Evolutionary conservation across 92 coral and sea anemone genomes (phyloP), one percentile per base, ranked within the genome.

Genomic region (Porites evermanni): DNA sequence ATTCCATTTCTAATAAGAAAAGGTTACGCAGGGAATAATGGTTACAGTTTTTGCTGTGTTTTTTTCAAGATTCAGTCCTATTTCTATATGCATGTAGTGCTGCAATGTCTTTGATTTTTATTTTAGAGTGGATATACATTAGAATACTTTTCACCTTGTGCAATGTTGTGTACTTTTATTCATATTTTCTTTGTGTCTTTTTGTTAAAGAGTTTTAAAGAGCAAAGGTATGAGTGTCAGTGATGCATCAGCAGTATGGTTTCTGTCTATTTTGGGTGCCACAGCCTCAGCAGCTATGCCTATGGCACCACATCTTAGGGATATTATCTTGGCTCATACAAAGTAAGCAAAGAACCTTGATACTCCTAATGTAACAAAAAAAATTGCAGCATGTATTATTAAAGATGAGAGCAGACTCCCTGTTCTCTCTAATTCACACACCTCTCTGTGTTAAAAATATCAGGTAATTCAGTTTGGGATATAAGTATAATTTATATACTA

Each of bases 201-300:
- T 69, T 74, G 64, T 77, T 80, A 23, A 81, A 97, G 99, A 85
- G 99, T 97, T 53, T 88, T 97, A 63, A 95, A 91, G 79, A 93
- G 92, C 79, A 95, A 92, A 78, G 99, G 99, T 13, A 95, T 97
- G 91, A 97, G 98, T 83, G 98, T 97, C 10, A 90, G 97, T 16
- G 99, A 97, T 89, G 99, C 99, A 14, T 90, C 99, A 2, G 99
- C 98, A 16, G 99, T 97, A 56, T 97, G 99, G 99, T 97, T 95
- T 61, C 96, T 97, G 17, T 92, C 99, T 17, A 94, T 97, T 29
- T 91, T 97, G 16, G 98, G 97, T 11, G 93, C 98, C 7, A 97
- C 99, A 54, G 97, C 99, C 21, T 89, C 94, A 20, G 94, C 98
- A 53, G 88, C 97, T 7, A 81, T 97, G 84, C 99, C 99, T 24